Evolutionary conservation across 2,113 vertebrate species (phyloP).

Genomic region (Oreochromis tanganicae): DNA sequence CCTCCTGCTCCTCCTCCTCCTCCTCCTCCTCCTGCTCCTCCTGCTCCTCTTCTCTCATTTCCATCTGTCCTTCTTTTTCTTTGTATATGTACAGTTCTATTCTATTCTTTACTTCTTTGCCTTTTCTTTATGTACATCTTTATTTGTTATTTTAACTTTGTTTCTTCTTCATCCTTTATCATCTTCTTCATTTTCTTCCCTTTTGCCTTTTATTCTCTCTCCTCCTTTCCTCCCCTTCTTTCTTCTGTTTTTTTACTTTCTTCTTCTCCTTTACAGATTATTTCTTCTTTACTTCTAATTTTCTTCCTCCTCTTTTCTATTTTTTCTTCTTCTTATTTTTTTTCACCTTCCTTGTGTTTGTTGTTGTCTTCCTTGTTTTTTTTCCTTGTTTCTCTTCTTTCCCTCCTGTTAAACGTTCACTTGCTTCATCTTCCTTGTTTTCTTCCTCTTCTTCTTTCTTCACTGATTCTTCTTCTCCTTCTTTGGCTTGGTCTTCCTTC

Average conservation of each 20-base stretch:
- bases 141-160: background rate
- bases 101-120: background rate
- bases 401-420: fast-evolving
- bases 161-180: background rate
- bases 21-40: fast-evolving
- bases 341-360: background rate
- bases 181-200: background rate
- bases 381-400: background rate
- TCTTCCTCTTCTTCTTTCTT: background rate
- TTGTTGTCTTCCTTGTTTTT: background rate
- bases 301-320: background rate
- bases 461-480: background rate
- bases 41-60: fast-evolving
- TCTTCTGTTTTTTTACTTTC: background rate
- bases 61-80: background rate
- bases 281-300: background rate
- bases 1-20: fast-evolving
- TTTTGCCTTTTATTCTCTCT: background rate
- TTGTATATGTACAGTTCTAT: background rate
- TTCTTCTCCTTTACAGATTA: background rate
- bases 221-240: background rate
- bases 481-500: background rate
- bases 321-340: fast-evolving
- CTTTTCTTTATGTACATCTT: background rate
- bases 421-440: background rate